Conservation (phyloP, 2,113 vertebrate species). For the Anoplopoma fimbria region DNA sequence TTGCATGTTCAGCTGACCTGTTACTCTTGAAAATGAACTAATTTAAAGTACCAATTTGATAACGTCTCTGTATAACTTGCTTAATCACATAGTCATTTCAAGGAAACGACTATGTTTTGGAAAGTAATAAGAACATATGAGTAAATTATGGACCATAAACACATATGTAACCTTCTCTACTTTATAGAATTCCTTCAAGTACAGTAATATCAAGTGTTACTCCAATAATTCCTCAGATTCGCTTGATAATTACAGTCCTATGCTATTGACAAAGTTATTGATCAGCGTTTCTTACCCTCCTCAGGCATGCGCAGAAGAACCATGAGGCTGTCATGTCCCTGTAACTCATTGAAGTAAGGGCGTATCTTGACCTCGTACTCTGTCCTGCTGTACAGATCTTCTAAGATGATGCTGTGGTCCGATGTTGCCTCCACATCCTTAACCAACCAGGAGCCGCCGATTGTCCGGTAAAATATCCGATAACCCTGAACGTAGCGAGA, state of each 20-base stretch:
- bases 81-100: not conserved
- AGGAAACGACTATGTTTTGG: not conserved
- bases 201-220: not conserved
- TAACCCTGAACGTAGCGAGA: conserved; percentile 90
- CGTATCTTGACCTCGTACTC: conserved; percentile 94
- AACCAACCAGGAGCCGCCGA: conserved; percentile 86
- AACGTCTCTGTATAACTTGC: not conserved
- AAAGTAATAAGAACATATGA: not conserved
- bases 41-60: not conserved
- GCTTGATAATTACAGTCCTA: not conserved
- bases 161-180: not conserved
- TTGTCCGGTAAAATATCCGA: conserved; percentile 89
- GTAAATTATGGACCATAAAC: not conserved
- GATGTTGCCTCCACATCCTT: conserved; percentile 81
- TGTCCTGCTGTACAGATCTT: conserved; percentile 84
- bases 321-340: conserved; percentile 90
- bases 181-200: not conserved
- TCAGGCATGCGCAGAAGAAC: conserved; percentile 86
- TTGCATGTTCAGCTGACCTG: not conserved
- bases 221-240: not conserved
- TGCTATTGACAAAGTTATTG: not conserved
- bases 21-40: not conserved
- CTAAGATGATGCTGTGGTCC: conserved; percentile 84
- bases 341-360: conserved; percentile 90
- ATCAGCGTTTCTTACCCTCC: conserved; percentile 84